Base-by-base conservation (phyloP, 2,797 vertebrate genomes). In the Chaetodon trifasciatus region DNA sequence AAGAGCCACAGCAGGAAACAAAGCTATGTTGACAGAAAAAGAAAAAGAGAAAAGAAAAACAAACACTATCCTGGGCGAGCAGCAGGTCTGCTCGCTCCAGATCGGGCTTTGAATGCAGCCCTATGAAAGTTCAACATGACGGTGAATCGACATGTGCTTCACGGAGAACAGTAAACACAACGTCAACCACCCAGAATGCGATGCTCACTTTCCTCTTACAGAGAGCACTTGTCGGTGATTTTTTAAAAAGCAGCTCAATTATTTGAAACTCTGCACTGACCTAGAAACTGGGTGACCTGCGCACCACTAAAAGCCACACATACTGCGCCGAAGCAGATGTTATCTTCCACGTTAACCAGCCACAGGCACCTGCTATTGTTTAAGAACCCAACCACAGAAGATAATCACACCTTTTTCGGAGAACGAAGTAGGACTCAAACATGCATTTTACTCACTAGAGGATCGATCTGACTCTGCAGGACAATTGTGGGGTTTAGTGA, bases 1-100 rank as follows among this genome's bases (percentile, higher is more conserved):
- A 72, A 78, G 56, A 50, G 63, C 19, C 83, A 76, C 55, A 47
- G 63, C 50, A 23, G 21, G 39, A 40, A 67, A 76, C 71, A 79
- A 58, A 74, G 53, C 70, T 50, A 39, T 40, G 63, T 50, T 74
- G 56, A 80, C 61, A 70, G 12, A 55, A 49, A 75, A 44, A 47
- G 55, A 74, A 63, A 83, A 52, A 66, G 8, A 17, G 44, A 50
- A 75, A 47, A 47, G 24, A 70, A 61, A 83, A 58, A 64, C 37
- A 72, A 83, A 80, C 57, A 65, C 12, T 19, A 21, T 4, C 9
- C 63, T 28, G 5, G 37, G 57, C 68, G 63, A 68, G 13, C 32
- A 49, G 72, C 69, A 66, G 62, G 40, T 55, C 49, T 63, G 55
- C 70, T 17, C 10, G 46, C 46, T 56, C 37, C 53, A 60, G 65